phyloP scores from a whole-genome alignment of 2,113 vertebrate genomes.

The Ctenomys sociabilis region DNA sequence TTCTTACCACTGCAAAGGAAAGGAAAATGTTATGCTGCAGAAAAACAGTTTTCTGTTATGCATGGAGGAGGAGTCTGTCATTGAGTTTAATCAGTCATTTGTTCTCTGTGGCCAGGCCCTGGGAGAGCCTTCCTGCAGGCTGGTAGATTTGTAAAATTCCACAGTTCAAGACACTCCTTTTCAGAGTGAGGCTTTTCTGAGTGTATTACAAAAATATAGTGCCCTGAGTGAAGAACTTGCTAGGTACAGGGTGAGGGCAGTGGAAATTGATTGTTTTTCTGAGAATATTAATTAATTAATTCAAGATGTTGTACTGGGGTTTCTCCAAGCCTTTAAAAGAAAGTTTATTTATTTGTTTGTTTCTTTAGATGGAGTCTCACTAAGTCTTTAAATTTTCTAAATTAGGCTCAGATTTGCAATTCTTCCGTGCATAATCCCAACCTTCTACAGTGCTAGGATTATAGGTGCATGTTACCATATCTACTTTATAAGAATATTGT shows the following conservation, averaged over 20 bases:
- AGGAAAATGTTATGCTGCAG: background rate
- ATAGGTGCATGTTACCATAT: background rate
- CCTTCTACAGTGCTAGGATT: background rate
- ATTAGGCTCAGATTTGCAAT: background rate
- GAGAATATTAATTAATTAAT: background rate
- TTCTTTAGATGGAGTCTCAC: background rate
- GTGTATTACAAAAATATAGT: background rate
- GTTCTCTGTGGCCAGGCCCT: background rate
- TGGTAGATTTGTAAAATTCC: background rate
- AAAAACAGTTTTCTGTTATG: background rate
- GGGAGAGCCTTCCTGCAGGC: background rate
- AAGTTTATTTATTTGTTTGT: background rate
- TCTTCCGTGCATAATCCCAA: background rate
- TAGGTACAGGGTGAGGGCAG: background rate
- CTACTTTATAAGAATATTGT: background rate
- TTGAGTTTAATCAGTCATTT: background rate
- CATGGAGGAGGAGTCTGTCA: background rate
- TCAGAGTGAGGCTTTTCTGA: constrained; percentile 10
- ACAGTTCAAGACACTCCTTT: background rate
- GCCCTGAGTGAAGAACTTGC: background rate
- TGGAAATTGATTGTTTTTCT: constrained; percentile 5
- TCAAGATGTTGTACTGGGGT: background rate
- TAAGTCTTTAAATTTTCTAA: background rate
- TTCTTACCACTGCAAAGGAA: constrained; percentile 19
- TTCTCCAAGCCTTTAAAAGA: background rate